phyloP scores from a whole-genome alignment of 1,140 invertebrate species.

The Drosophila sp. region DNA sequence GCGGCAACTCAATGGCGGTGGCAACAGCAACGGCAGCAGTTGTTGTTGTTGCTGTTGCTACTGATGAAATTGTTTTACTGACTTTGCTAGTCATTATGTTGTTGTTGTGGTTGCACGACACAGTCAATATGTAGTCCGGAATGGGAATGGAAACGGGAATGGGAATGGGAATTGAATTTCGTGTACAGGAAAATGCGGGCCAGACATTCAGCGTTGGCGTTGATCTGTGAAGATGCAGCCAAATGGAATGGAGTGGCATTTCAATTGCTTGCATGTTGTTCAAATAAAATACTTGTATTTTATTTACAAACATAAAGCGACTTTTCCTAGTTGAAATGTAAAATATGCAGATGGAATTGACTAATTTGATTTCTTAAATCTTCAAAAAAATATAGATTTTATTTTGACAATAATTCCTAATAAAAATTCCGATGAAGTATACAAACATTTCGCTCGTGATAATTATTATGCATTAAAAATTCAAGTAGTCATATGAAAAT shows the following conservation, averaged over 20 bases:
- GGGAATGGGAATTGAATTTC: conserved; percentile 17
- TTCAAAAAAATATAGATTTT: no score
- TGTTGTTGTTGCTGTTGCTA: not conserved
- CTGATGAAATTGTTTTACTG: conserved; percentile 64
- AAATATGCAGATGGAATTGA: not conserved
- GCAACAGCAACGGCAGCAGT: not conserved
- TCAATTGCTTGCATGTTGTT: conserved; percentile 4
- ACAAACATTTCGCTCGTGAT: no score
- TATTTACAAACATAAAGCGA: not conserved
- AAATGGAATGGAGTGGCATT: conserved; percentile 22
- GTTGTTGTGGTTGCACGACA: conserved; percentile 34
- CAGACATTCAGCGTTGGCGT: conserved; percentile 25
- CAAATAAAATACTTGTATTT: not conserved
- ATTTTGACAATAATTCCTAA: no score
- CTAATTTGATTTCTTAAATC: no score
- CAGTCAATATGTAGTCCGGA: conserved; percentile 24
- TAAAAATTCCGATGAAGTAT: no score
- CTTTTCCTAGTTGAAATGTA: not conserved
- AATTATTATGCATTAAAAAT: no score
- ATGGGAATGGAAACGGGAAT: conserved; percentile 10
- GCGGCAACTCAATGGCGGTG: conserved; percentile 7
- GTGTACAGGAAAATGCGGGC: conserved; percentile 42
- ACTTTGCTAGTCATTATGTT: conserved; percentile 50
- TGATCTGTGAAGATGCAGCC: conserved; percentile 26
- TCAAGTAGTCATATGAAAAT: no score